Evolutionary conservation across 1,140 invertebrate species (phyloP), one percentile per base, ranked within the genome.

Genomic region (Scylla paramamosain): DNA sequence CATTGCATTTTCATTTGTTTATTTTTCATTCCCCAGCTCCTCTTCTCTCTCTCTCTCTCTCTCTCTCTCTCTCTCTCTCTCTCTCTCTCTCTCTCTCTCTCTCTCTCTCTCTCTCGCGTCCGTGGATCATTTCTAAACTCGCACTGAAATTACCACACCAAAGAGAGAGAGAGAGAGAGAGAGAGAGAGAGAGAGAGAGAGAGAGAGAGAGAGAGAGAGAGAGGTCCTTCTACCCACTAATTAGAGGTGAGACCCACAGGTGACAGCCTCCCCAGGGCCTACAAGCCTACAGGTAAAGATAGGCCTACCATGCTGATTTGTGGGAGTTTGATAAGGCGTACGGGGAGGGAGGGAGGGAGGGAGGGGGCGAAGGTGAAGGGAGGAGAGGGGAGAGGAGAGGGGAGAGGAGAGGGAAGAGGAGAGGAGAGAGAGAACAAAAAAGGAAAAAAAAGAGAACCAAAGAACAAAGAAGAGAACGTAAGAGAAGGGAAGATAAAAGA

Each of bases 161-260:
- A 20, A 77, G 67, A 77, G 67, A 77, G 67, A 77, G 67, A 77
- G 67, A 77, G 67, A 77, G 67, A 77, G 67, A 77, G 67, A 77
- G 67, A 77, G 67, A 77, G 67, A 77, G 67, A 77, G 67, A 67
- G 59, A 67, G 59, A 67, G 59, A 67, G 59, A 67, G 59, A 67
- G 59, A 67, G 59, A 67, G 59, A 67, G 59, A 67, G 59, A 67
- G 59, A 77, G 67, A 77, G 67, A 77, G 67, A 77, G 67, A 77
- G 67, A 77, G 67, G 20, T 77, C 20, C 20, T 77, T 77, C 67
- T 20, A n/a, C 6, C 20, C 67, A 77, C 20, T 77, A 77, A 77
- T 77, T 77, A 77, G 20, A 77, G 67, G 67, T 77, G 67, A 77
- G 67, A 77, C 20, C 20, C 67, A 77, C 20, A 77, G 67, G 67